Percentiles rank a stretch among this genome's conserved stretches.
Evolutionary conservation across 2,888 invertebrate genomes (phyloP).

Genomic region (Aspidiotus destructor): DNA sequence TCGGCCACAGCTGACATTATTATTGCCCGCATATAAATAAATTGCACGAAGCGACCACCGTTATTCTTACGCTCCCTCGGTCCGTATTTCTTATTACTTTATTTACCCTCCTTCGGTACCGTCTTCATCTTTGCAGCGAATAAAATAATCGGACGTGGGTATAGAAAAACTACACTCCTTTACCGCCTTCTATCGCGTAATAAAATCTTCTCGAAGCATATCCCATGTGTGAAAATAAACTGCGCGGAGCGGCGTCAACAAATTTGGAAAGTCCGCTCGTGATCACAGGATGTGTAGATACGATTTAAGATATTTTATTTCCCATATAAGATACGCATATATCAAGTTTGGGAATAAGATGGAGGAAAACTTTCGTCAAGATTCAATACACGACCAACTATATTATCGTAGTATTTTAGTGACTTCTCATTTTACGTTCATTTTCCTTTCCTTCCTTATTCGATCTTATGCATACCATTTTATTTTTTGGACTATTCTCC

Average conservation of each 20-base stretch:
- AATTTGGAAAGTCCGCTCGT: not conserved
- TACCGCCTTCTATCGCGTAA: constrained; percentile 1
- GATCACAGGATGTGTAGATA: too few relatives aligned
- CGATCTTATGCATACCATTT: too few relatives aligned
- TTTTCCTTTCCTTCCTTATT: too few relatives aligned
- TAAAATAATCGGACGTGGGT: constrained; percentile 2
- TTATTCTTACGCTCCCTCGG: constrained; percentile 7
- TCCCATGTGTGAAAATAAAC: constrained; percentile 1
- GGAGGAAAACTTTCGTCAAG: too few relatives aligned
- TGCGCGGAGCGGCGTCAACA: constrained; percentile 3
- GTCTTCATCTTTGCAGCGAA: constrained; percentile 10
- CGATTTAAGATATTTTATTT: too few relatives aligned
- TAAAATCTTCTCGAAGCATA: constrained; percentile 7
- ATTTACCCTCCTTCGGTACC: constrained; percentile 9
- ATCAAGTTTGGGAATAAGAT: too few relatives aligned
- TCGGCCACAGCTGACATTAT: constrained; percentile 32
- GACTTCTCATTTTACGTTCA: too few relatives aligned
- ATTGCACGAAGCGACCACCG: constrained; percentile 26
- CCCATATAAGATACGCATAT: too few relatives aligned
- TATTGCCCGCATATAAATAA: constrained; percentile 31
- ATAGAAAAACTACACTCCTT: not conserved
- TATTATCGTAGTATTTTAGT: too few relatives aligned
- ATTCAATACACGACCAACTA: too few relatives aligned
- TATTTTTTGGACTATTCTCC: too few relatives aligned
- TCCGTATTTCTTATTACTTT: constrained; percentile 19